Conservation (phyloP, 2,888 invertebrate genomes). For the Epicampocera succincta region DNA sequence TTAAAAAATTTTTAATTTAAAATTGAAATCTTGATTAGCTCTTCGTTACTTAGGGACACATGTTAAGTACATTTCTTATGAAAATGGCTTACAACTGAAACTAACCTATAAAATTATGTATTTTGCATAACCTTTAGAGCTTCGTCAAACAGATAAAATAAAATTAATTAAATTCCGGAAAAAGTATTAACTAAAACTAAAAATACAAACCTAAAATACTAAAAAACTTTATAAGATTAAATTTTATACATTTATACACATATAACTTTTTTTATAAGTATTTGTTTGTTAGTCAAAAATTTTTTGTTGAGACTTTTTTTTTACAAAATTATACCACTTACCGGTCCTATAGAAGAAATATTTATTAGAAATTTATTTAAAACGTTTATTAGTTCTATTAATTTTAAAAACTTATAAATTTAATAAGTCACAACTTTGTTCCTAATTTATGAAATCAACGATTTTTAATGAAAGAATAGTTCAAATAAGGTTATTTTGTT, state of each 20-base stretch:
- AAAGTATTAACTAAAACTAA: slow-evolving; percentile 47
- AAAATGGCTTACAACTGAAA: slow-evolving; percentile 54
- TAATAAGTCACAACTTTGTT: slow-evolving; percentile 31
- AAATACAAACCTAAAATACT: slow-evolving; percentile 33
- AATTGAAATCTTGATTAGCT: slow-evolving; percentile 41
- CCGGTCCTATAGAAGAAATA: neutral
- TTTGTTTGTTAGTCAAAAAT: slow-evolving; percentile 52
- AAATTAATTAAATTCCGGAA: slow-evolving; percentile 25
- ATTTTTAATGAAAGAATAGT: neutral
- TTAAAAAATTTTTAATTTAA: slow-evolving; percentile 26
- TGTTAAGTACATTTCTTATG: slow-evolving; percentile 38
- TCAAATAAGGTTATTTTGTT: neutral
- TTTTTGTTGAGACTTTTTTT: slow-evolving; percentile 37
- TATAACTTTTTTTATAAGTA: slow-evolving; percentile 52
- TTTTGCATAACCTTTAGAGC: slow-evolving; percentile 65
- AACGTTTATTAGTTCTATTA: neutral
- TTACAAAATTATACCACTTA: slow-evolving; percentile 20
- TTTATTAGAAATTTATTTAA: neutral
- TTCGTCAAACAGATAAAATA: slow-evolving; percentile 41
- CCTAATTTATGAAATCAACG: slow-evolving; percentile 33
- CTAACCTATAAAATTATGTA: slow-evolving; percentile 29
- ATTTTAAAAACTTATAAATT: neutral
- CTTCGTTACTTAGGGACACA: slow-evolving; percentile 57
- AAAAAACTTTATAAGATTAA: slow-evolving; percentile 59
- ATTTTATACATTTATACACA: slow-evolving; percentile 68